Evolutionary conservation across 2,113 vertebrate species (phyloP).

Genomic region (Phyllostomus hastatus): DNA sequence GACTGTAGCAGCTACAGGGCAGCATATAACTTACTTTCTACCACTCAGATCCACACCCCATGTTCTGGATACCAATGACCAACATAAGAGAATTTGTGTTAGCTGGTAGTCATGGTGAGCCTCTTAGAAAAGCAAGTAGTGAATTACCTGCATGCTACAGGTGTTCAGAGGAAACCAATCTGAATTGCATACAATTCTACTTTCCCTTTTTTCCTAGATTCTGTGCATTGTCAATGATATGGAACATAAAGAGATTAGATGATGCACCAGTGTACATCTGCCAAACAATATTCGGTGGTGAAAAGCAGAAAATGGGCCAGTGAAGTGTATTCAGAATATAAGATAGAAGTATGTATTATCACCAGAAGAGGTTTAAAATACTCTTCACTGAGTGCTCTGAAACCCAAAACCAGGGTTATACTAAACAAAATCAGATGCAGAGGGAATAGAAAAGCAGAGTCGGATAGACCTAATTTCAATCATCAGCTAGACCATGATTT

Average conservation of each 20-base stretch:
- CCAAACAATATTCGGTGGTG: background rate
- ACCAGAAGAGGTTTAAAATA: background rate
- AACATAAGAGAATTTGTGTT: background rate
- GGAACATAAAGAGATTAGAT: background rate
- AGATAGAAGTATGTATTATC: background rate
- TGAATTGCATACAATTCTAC: background rate
- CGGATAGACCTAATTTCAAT: background rate
- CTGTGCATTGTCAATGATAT: background rate
- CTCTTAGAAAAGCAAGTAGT: background rate
- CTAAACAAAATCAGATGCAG: background rate
- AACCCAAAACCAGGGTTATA: background rate
- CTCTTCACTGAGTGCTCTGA: background rate
- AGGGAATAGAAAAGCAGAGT: background rate
- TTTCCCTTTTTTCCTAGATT: background rate
- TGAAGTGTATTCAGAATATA: background rate
- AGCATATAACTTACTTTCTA: background rate
- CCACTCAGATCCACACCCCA: background rate
- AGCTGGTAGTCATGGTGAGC: background rate
- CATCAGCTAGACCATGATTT: background rate
- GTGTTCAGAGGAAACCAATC: background rate
- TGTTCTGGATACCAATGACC: background rate
- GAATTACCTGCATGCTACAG: background rate
- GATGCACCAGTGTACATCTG: background rate
- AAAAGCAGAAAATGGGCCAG: background rate
- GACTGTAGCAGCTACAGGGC: background rate